phyloP scores from a whole-genome alignment of 1,140 invertebrate genomes.

The Zophobas morio region DNA sequence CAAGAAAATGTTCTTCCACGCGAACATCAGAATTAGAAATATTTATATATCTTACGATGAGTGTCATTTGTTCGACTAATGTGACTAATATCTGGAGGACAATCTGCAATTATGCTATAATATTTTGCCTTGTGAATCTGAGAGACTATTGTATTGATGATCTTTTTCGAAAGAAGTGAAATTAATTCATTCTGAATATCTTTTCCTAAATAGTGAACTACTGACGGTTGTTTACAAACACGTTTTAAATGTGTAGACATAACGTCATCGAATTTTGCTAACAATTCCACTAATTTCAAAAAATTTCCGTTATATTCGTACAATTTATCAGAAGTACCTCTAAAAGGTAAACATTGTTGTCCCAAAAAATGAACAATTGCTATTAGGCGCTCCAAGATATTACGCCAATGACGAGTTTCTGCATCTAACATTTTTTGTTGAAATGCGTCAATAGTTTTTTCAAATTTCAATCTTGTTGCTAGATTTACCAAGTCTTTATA shows the following conservation, averaged over 20 bases:
- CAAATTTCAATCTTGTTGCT: neutral
- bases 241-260: constrained; percentile 53
- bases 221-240: neutral
- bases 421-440: neutral
- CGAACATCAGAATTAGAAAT: constrained; percentile 30
- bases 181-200: constrained; percentile 57
- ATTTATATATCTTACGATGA: constrained; percentile 63
- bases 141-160: constrained; percentile 60
- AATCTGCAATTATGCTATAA: constrained; percentile 67
- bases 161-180: constrained; percentile 57
- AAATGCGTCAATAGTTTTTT: constrained; percentile 3
- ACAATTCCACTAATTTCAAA: constrained; percentile 58
- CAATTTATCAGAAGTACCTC: constrained; percentile 38
- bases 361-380: constrained; percentile 4
- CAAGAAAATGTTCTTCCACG: constrained; percentile 54
- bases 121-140: constrained; percentile 62
- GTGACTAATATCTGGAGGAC: constrained; percentile 66
- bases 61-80: constrained; percentile 65
- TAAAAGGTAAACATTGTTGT: constrained; percentile 31
- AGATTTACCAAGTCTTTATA: neutral
- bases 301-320: constrained; percentile 54
- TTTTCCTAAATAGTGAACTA: constrained; percentile 2
- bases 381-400: constrained; percentile 40
- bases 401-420: constrained; percentile 28
- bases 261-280: constrained; percentile 59